Evolutionary conservation across 2,888 invertebrate genomes (phyloP).

Genomic region (Pristionchus japonicus): DNA sequence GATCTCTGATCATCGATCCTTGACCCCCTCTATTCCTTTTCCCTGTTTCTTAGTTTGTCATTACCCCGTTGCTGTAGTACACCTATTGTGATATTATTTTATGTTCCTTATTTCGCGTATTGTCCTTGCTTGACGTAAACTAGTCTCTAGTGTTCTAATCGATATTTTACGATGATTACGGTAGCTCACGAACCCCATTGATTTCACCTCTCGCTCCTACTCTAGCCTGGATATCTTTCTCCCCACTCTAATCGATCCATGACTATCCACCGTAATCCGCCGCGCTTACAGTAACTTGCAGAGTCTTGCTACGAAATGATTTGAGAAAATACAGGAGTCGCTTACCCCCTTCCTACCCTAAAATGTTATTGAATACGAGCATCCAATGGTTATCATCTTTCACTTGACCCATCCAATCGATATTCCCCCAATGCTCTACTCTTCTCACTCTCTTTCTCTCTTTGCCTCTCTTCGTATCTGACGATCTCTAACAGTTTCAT

Average conservation of each 20-base stretch:
- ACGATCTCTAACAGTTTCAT: slow-evolving; percentile 5
- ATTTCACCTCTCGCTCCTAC: background rate
- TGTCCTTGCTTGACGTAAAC: background rate
- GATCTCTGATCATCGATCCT: background rate
- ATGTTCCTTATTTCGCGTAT: slow-evolving; percentile 1
- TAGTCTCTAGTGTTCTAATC: background rate
- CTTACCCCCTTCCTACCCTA: background rate
- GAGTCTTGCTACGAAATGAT: slow-evolving; percentile 25
- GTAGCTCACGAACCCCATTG: slow-evolving; percentile 22
- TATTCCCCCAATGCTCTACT: background rate
- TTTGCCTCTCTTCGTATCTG: background rate
- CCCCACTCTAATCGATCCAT: background rate
- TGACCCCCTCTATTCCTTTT: background rate
- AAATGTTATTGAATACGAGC: slow-evolving; percentile 21
- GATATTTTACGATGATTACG: background rate
- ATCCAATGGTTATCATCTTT: slow-evolving; percentile 20
- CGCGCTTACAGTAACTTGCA: slow-evolving; percentile 32
- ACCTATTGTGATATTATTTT: slow-evolving; percentile 3
- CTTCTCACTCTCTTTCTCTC: background rate
- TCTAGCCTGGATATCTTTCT: slow-evolving; percentile 35
- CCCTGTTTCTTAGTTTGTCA: slow-evolving; percentile 10
- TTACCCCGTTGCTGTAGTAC: background rate
- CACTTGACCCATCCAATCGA: slow-evolving; percentile 8
- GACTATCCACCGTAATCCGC: slow-evolving; percentile 4
- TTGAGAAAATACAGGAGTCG: slow-evolving; percentile 17